Evolutionary conservation across 2,888 invertebrate genomes (phyloP).

Genomic region (Netelia melanura): DNA sequence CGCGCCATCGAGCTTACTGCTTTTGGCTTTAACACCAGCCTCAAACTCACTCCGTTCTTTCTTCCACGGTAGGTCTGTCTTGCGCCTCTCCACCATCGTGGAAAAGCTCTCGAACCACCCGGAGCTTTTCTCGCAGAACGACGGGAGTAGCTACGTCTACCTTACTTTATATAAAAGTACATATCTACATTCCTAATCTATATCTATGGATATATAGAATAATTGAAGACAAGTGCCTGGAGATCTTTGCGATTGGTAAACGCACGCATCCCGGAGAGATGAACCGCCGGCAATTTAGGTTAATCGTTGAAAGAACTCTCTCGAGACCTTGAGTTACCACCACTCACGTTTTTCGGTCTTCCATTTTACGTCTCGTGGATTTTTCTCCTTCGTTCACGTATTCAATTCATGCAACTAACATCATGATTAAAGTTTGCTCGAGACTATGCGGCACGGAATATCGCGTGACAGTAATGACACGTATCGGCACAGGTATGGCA

Average conservation of each 20-base stretch:
- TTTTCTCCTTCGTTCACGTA: no score
- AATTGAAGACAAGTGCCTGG: constrained; percentile 31
- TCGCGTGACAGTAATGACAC: no score
- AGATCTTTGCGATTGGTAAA: constrained; percentile 5
- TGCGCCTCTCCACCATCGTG: not conserved
- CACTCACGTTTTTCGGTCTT: not conserved
- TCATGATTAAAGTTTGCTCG: no score
- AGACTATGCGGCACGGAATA: no score
- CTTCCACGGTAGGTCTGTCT: not conserved
- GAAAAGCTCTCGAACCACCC: constrained; percentile 25
- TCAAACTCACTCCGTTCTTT: constrained; percentile 7
- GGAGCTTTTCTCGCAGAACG: constrained; percentile 35
- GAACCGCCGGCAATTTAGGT: constrained; percentile 3
- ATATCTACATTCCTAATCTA: no score
- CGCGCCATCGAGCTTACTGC: constrained; percentile 46
- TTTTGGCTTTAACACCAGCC: constrained; percentile 58
- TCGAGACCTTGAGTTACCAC: not conserved
- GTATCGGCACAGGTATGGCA: no score
- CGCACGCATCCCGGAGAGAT: not conserved
- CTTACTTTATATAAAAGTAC: no score
- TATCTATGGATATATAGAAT: not conserved
- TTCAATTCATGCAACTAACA: no score
- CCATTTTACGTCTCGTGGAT: not conserved
- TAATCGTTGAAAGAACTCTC: constrained; percentile 1
- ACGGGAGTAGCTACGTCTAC: not conserved